A percentile compares a stretch with the other conserved stretches of the same genome.
Evolutionary conservation across 1,140 invertebrate species (phyloP).

Genomic region (Drosophila sechellia): DNA sequence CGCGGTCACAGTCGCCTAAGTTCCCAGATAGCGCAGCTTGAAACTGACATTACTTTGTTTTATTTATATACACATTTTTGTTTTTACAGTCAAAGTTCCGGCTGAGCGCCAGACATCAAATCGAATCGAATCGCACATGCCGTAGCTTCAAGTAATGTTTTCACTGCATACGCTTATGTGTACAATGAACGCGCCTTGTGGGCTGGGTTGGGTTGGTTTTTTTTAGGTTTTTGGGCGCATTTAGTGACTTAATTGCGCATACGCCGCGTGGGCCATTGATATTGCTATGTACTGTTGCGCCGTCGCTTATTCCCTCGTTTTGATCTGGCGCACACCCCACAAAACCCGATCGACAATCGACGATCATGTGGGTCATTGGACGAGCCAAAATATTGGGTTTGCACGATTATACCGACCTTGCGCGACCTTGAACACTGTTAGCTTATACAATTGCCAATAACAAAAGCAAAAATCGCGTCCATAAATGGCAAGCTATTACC

Average conservation of each 20-base stretch:
- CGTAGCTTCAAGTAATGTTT: conserved; percentile 29
- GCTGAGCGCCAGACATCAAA: conserved; percentile 58
- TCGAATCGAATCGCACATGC: conserved; percentile 27
- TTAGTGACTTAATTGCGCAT: conserved; percentile 66
- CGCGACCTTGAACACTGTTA: conserved; percentile 71
- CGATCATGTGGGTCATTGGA: conserved; percentile 77
- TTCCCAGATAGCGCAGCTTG: conserved; percentile 38
- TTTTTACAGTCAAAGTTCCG: conserved; percentile 62
- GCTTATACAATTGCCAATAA: conserved; percentile 44
- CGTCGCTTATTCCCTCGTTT: conserved; percentile 26
- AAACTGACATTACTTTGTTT: conserved; percentile 23
- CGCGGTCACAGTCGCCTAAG: conserved; percentile 23
- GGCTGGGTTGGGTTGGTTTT: conserved; percentile 28
- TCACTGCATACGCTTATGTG: conserved; percentile 51
- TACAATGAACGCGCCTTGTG: conserved; percentile 63
- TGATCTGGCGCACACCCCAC: conserved; percentile 40
- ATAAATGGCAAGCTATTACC: conserved; percentile 20
- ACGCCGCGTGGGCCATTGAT: conserved; percentile 65
- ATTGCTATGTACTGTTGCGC: conserved; percentile 35
- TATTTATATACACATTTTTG: background rate
- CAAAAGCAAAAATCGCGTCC: conserved; percentile 21
- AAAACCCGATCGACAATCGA: conserved; percentile 29
- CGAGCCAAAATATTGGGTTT: conserved; percentile 42
- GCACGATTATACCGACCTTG: conserved; percentile 76
- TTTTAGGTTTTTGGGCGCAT: conserved; percentile 26